These are phyloP conservation scores for Istiophorus platypterus DNA, from an alignment of 2,113 vertebrate species.

Conservation along the genomic window DNA sequence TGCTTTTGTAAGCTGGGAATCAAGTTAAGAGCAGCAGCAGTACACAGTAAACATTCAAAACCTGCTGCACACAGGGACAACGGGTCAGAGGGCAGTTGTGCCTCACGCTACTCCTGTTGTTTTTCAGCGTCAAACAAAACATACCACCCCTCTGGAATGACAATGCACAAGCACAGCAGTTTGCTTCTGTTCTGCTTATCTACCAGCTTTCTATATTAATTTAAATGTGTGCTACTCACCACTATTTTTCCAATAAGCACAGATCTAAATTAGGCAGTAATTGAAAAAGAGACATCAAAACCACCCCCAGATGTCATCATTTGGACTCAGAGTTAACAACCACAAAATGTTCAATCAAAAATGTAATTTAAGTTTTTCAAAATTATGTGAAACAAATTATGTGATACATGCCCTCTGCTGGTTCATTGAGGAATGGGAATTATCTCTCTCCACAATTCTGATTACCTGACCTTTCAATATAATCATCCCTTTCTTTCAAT, in stretches of 20 bases:
- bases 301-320: not conserved
- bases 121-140: conserved; percentile 3
- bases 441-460: not conserved
- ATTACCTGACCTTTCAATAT: not conserved
- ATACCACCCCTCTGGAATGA: not conserved
- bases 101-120: not conserved
- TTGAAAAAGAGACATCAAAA: not conserved
- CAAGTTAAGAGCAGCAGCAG: not conserved
- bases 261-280: not conserved
- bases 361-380: not conserved
- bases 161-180: not conserved
- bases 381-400: not conserved
- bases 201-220: not conserved
- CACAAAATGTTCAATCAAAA: not conserved
- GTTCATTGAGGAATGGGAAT: not conserved
- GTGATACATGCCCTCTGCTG: conserved; percentile 24
- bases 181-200: not conserved
- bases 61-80: not conserved
- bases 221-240: not conserved
- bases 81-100: not conserved
- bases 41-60: not conserved
- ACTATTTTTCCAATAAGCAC: not conserved
- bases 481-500: too few relatives aligned
- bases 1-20: not conserved
- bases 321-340: not conserved